phyloP scores from a whole-genome alignment of 1,140 invertebrate genomes.

The Pectinophora gossypiella region DNA sequence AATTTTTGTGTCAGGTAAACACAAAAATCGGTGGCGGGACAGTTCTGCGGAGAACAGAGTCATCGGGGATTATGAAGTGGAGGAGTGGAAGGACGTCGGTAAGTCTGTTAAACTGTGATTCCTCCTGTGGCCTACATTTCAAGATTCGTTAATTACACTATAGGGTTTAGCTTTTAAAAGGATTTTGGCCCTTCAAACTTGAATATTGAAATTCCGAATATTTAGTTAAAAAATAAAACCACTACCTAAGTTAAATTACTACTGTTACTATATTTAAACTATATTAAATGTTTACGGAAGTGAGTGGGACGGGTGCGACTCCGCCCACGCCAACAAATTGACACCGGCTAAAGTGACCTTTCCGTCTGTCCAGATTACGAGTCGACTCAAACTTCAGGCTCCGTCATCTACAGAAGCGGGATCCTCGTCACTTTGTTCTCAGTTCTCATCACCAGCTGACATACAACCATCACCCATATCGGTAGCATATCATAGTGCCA shows the following conservation, averaged over 20 bases:
- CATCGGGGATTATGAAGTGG: constrained; percentile 76
- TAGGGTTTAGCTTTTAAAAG: too few species aligned
- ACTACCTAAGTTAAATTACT: too few species aligned
- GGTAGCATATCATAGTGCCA: constrained; percentile 31
- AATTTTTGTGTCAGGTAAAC: constrained; percentile 42
- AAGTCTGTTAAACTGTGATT: constrained; percentile 27
- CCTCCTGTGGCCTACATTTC: too few species aligned
- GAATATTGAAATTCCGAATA: too few species aligned
- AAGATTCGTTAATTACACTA: too few species aligned
- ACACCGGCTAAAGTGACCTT: too few species aligned
- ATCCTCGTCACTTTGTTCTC: constrained; percentile 24
- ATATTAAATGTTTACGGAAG: too few species aligned
- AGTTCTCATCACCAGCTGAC: constrained; percentile 49
- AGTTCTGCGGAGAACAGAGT: constrained; percentile 69
- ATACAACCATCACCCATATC: constrained; percentile 9
- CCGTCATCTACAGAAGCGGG: constrained; percentile 19
- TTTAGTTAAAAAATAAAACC: too few species aligned
- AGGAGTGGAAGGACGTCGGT: constrained; percentile 78
- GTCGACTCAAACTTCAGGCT: constrained; percentile 57
- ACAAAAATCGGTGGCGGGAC: constrained; percentile 60
- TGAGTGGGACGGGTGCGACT: too few species aligned
- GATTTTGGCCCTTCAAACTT: too few species aligned
- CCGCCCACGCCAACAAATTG: too few species aligned
- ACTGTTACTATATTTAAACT: too few species aligned
- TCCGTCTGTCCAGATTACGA: constrained; percentile 56